phyloP scores from a whole-genome alignment of 2,797 vertebrate genomes.

The Lepus oiostolus region DNA sequence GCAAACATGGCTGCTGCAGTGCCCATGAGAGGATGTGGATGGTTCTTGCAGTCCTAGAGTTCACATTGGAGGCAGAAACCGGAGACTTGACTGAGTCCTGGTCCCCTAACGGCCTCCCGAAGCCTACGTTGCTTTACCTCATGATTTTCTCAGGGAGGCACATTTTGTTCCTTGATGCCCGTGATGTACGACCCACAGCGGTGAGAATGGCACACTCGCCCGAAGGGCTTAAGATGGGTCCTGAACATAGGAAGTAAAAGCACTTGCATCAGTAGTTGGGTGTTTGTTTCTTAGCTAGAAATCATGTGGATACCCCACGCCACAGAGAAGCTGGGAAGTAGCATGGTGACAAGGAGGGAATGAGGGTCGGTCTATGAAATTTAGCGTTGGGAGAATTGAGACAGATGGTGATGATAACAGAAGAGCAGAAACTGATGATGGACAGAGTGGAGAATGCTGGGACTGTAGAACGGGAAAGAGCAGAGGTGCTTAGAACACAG shows the following conservation, averaged over 20 bases:
- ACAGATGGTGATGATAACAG: too few species aligned
- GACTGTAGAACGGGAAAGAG: background rate
- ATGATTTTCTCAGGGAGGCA: too few species aligned
- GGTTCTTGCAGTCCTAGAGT: too few species aligned
- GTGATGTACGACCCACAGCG: background rate
- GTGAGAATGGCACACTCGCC: background rate
- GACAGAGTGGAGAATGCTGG: too few species aligned
- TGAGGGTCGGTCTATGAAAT: background rate
- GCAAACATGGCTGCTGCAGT: too few species aligned
- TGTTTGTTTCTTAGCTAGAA: background rate
- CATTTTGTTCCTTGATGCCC: too few species aligned
- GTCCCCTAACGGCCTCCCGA: too few species aligned
- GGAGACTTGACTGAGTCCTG: too few species aligned
- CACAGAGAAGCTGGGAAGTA: background rate
- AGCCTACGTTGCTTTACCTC: too few species aligned
- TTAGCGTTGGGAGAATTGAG: background rate
- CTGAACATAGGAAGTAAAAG: background rate
- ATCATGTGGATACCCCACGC: background rate
- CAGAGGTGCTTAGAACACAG: rapidly evolving
- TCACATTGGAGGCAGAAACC: too few species aligned
- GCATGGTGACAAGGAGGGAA: background rate
- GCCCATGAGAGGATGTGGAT: too few species aligned
- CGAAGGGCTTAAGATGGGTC: background rate
- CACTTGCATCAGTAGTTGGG: background rate
- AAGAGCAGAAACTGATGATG: background rate